Conservation (phyloP, 2,888 invertebrate species). For the Yponomeuta cagnagella region DNA sequence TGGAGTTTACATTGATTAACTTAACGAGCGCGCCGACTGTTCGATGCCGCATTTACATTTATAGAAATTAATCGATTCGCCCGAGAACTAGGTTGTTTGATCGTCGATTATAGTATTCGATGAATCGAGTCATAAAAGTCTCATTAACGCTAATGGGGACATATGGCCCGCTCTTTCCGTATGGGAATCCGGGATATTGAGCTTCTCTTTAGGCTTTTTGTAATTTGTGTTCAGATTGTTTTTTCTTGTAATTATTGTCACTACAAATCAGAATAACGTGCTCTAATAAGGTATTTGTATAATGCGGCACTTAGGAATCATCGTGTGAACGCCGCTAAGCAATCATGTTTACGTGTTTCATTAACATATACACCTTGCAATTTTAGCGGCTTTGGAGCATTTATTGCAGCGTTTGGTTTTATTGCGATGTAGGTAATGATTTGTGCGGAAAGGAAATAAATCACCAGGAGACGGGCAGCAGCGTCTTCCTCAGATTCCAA, state of each 20-base stretch:
- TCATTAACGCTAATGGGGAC: conserved; percentile 68
- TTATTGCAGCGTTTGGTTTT: no score
- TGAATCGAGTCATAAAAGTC: conserved; percentile 61
- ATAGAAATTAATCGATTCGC: conserved; percentile 70
- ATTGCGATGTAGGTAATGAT: no score
- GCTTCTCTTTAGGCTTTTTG: neutral
- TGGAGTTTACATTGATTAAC: conserved; percentile 63
- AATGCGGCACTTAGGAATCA: neutral
- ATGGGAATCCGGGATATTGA: conserved; percentile 35
- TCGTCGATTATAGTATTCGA: conserved; percentile 51
- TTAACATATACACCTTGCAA: no score
- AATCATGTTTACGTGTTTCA: neutral
- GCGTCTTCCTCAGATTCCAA: no score
- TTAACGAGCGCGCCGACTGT: conserved; percentile 60
- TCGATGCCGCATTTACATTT: conserved; percentile 70
- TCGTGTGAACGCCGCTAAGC: neutral
- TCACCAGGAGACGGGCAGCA: no score
- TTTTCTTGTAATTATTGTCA: neutral
- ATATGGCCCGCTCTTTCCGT: conserved; percentile 44
- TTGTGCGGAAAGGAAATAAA: no score
- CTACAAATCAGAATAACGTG: neutral
- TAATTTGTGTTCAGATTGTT: neutral
- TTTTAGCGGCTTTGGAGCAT: no score
- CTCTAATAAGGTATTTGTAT: conserved; percentile 3
- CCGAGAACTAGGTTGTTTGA: conserved; percentile 25